Evolutionary conservation across 2,888 invertebrate genomes (phyloP), one percentile per base, ranked within the genome.

Genomic region (Caenorhabditis japonica): DNA sequence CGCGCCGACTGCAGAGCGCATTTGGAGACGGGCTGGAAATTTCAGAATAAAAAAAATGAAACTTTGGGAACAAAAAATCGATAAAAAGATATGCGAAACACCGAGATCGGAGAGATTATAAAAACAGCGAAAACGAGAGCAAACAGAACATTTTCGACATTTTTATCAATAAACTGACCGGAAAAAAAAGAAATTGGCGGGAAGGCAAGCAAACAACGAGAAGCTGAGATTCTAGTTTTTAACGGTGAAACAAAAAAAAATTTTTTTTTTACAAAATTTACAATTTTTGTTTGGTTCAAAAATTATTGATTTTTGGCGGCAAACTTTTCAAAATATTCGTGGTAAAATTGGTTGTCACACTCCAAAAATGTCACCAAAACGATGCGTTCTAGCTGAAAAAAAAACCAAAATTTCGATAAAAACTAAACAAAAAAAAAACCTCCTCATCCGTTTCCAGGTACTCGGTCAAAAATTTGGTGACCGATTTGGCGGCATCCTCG

Each of bases 401-500:
- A 70, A 36, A 58, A 7, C 7, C 23, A 23, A 7, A 8, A 15
- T 41, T 17, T 8, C 12, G 15, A 27, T n/a, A n/a, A 38, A 47
- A 59, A 49, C 3, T 4, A 5, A 33, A 25, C 15, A 8, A 30
- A 17, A 27, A 30, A 12, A 36, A n/a, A 2, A 15, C 73, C 55
- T 60, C 51, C 1, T 64, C 55, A 17, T 58, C 51, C 1, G 66
- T 62, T 13, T 58, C 51, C 8, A 79, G 49, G 17, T 47, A 68
- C 13, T 77, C 58, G 8, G 49, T 68, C 17, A 81, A 12, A 33
- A 72, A 73, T 4, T 72, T 62, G 5, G 64, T 49, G 15, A 77
- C 81, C 10, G 58, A 46, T 33, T 44, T 46, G 1, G 93, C 92
- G 0, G 95, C 94, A 34, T 91, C 88, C 70, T 91, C 91, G 87